phyloP scores from a whole-genome alignment of 2,113 vertebrate species.

The Ancistrus triradiatus region DNA sequence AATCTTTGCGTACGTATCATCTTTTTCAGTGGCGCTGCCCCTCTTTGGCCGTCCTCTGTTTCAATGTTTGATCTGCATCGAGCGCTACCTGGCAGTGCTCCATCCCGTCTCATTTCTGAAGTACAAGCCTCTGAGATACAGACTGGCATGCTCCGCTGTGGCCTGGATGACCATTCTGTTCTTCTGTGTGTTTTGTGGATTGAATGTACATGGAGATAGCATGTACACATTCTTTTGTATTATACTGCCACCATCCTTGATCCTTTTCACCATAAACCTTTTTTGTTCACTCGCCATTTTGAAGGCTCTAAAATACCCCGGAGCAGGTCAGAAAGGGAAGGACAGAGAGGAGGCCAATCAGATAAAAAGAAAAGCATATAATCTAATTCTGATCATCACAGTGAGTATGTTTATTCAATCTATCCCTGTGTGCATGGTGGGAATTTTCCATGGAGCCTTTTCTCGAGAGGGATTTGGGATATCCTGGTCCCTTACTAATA shows the following conservation, averaged over 20 bases:
- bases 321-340: background rate
- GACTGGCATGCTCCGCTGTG: background rate
- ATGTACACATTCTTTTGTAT: background rate
- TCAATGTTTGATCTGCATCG: slow-evolving; percentile 9
- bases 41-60: background rate
- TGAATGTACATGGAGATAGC: background rate
- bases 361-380: slow-evolving; percentile 7
- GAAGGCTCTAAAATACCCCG: slow-evolving; percentile 10
- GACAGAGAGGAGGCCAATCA: background rate
- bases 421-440: background rate
- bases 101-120: slow-evolving; percentile 11
- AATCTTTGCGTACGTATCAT: too few relatives aligned
- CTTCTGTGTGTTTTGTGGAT: slow-evolving; percentile 1
- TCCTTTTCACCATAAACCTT: slow-evolving; percentile 1
- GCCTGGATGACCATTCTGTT: background rate
- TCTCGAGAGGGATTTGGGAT: background rate
- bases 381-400: slow-evolving; percentile 3
- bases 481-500: background rate
- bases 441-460: background rate
- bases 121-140: slow-evolving; percentile 21
- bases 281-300: slow-evolving; percentile 17
- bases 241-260: background rate
- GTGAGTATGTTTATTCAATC: background rate
- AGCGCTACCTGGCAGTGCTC: slow-evolving; percentile 8
- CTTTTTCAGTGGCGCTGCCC: background rate